Evolutionary conservation across 2,797 vertebrate species (phyloP).

Genomic region (Ataeniobius toweri): DNA sequence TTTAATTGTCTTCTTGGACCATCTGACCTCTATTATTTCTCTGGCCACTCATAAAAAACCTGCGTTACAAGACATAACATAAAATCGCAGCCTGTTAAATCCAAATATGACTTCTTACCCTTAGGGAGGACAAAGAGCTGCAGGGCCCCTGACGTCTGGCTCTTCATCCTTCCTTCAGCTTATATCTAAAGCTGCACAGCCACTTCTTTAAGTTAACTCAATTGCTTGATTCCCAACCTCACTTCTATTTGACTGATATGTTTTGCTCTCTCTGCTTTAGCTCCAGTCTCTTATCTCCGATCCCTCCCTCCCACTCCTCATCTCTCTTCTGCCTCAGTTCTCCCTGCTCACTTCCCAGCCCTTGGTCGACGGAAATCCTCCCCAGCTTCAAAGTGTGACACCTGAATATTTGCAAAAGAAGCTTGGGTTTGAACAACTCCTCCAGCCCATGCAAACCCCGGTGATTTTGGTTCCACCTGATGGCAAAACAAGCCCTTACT

Average conservation of each 20-base stretch:
- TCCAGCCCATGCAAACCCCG: not conserved
- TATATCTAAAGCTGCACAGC: not conserved
- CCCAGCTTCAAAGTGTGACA: conserved; percentile 10
- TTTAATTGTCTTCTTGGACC: not conserved
- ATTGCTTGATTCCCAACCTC: not conserved
- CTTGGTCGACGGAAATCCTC: conserved; percentile 24
- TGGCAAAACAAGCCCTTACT: not conserved
- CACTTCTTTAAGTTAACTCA: not conserved
- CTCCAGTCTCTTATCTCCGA: not conserved
- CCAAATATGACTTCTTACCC: conserved; percentile 44
- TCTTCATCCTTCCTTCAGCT: conserved; percentile 39
- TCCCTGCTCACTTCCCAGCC: conserved; percentile 20
- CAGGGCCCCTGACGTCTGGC: conserved; percentile 32
- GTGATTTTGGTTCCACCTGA: not conserved
- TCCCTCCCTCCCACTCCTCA: conserved; percentile 14
- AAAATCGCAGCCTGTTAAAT: not conserved
- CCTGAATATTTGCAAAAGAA: conserved; percentile 5
- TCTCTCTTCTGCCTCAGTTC: conserved; percentile 17
- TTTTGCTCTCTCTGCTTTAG: conserved; percentile 29
- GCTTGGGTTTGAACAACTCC: not conserved
- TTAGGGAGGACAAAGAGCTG: conserved; percentile 18
- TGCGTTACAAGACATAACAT: not conserved
- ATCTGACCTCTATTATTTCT: not conserved
- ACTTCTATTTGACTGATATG: conserved; percentile 3
- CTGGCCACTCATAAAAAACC: not conserved